Evolutionary conservation across 1,140 invertebrate species (phyloP).

Genomic region (Trichogramma pretiosum): DNA sequence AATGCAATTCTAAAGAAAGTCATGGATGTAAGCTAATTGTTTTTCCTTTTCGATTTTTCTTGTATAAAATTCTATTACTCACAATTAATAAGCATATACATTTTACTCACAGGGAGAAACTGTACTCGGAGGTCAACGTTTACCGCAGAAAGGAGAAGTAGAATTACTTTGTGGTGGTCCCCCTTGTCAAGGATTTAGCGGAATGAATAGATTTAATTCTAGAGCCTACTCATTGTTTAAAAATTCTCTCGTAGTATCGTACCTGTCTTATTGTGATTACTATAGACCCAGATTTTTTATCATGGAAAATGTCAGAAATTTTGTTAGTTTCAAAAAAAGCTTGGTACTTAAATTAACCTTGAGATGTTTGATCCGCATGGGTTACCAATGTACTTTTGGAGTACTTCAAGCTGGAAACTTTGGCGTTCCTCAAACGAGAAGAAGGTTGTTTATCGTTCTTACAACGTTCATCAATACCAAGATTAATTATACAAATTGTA

Average conservation of each 20-base stretch:
- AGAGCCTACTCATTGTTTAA: conserved; percentile 82
- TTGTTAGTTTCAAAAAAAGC: conserved; percentile 68
- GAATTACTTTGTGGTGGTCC: conserved; percentile 80
- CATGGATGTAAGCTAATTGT: conserved; percentile 41
- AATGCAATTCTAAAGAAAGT: conserved; percentile 57
- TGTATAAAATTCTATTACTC: neutral
- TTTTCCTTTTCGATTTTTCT: conserved; percentile 39
- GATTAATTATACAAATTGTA: neutral
- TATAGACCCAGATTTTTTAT: conserved; percentile 79
- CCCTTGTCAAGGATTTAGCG: conserved; percentile 87
- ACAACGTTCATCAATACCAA: conserved; percentile 10
- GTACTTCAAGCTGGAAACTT: conserved; percentile 80
- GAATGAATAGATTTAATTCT: conserved; percentile 83
- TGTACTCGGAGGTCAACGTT: conserved; percentile 49
- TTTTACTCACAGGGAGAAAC: conserved; percentile 40
- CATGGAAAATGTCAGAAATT: conserved; percentile 82
- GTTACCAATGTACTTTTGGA: conserved; percentile 82
- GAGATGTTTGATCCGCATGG: conserved; percentile 70
- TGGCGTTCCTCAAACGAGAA: conserved; percentile 74
- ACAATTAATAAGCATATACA: conserved; percentile 3
- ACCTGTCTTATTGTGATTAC: conserved; percentile 77
- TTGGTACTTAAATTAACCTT: conserved; percentile 78
- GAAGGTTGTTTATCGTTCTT: no score
- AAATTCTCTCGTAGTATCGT: conserved; percentile 80
- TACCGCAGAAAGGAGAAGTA: conserved; percentile 74